Percentiles rank a stretch among this genome's conserved stretches.
Conservation (phyloP, 2,888 invertebrate species). For the Drosophila maculinotata region DNA sequence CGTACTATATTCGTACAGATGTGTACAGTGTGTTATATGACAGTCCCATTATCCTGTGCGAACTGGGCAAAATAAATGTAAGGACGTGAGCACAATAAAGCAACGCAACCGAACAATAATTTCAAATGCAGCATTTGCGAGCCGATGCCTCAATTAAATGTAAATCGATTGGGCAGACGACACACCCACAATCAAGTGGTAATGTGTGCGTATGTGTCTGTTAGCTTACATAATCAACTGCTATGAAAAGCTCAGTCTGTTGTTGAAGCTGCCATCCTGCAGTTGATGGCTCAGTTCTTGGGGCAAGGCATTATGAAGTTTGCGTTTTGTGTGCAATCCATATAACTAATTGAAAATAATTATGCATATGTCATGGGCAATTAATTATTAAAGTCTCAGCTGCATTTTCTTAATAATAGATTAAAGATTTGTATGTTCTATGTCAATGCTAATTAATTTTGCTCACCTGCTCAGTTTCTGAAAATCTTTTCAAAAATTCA, state of each 20-base stretch:
- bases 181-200: constrained; percentile 29
- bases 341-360: constrained; percentile 67
- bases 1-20: constrained; percentile 32
- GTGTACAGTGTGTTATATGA: constrained; percentile 33
- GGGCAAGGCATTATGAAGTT: background rate
- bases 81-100: constrained; percentile 41
- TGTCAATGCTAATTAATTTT: too few relatives aligned
- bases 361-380: constrained; percentile 40
- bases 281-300: constrained; percentile 23
- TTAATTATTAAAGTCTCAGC: constrained; percentile 26
- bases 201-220: constrained; percentile 5
- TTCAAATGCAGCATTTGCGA: constrained; percentile 70
- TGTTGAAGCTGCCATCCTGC: constrained; percentile 24
- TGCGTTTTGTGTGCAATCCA: constrained; percentile 20
- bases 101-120: constrained; percentile 60
- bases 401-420: constrained; percentile 17
- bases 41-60: constrained; percentile 49
- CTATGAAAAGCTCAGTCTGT: constrained; percentile 13
- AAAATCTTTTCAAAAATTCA: constrained; percentile 34
- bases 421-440: constrained; percentile 5
- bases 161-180: constrained; percentile 63
- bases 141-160: constrained; percentile 76
- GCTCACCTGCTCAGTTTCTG: constrained; percentile 11
- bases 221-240: constrained; percentile 40
- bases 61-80: constrained; percentile 37